Evolutionary conservation across 2,888 invertebrate genomes (phyloP).

Genomic region (Tipula unca): DNA sequence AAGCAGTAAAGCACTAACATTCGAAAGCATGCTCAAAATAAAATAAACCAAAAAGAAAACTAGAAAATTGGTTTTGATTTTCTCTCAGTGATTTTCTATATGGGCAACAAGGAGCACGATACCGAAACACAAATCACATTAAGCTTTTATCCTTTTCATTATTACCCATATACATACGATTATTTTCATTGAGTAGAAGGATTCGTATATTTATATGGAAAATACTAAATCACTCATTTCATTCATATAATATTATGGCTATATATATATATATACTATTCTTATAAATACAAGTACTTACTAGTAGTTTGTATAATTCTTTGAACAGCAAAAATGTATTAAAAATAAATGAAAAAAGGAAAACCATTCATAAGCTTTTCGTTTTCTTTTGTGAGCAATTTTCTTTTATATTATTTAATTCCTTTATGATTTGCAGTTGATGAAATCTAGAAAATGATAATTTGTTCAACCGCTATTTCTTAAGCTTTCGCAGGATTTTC

Average conservation of each 20-base stretch:
- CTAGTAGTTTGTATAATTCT: background rate
- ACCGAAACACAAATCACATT: background rate
- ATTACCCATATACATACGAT: background rate
- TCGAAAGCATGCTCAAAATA: background rate
- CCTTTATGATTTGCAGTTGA: background rate
- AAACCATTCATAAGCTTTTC: background rate
- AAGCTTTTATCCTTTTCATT: background rate
- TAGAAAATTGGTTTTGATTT: background rate
- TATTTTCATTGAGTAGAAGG: background rate
- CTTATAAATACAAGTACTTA: too few species aligned
- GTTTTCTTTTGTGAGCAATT: background rate
- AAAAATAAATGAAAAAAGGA: background rate
- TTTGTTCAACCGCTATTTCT: background rate
- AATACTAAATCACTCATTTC: background rate
- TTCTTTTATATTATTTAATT: background rate
- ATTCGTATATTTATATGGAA: background rate
- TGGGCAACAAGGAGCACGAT: background rate
- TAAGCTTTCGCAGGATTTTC: background rate
- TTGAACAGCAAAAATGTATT: background rate
- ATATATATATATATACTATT: too few species aligned
- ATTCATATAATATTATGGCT: slow-evolving; percentile 1
- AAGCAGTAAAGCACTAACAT: background rate
- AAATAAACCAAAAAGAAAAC: background rate
- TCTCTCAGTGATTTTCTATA: background rate
- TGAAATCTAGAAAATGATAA: background rate